Percentiles rank a stretch among this genome's conserved stretches.
These are phyloP conservation scores for Tolypeutes matacus DNA, from an alignment of 2,797 vertebrate species.

Conservation along the genomic window DNA sequence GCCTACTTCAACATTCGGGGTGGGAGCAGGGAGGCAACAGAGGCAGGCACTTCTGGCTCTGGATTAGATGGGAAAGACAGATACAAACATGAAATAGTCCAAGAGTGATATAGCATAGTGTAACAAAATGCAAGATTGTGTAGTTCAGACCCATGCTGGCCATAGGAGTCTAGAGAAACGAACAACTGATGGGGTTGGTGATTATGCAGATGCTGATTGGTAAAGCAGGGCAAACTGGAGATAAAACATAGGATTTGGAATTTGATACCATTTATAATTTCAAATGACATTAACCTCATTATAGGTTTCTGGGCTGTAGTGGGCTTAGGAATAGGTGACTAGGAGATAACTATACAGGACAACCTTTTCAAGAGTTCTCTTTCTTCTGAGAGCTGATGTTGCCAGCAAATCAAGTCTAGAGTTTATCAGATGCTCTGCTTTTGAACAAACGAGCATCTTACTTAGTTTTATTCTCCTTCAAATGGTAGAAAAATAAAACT, in stretches of 20 bases:
- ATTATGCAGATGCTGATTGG: background rate
- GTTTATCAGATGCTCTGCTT: slow-evolving; percentile 42
- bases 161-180: background rate
- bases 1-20: background rate
- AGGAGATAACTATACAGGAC: background rate
- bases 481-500: slow-evolving; percentile 63
- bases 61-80: background rate
- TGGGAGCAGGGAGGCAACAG: background rate
- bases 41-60: background rate
- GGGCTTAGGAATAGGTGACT: background rate
- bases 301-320: background rate
- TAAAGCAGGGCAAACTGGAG: background rate
- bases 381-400: slow-evolving; percentile 56
- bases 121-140: background rate
- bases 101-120: background rate
- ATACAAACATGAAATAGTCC: background rate
- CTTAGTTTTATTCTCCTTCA: slow-evolving; percentile 53
- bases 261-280: background rate
- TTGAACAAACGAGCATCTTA: slow-evolving; percentile 50
- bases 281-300: background rate
- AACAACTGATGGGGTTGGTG: background rate
- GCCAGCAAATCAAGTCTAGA: slow-evolving; percentile 43
- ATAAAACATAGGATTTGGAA: background rate
- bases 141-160: background rate
- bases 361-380: slow-evolving; percentile 59